A percentile compares a stretch with the other conserved stretches of the same genome.
These are phyloP conservation scores for Pentamera pediparva DNA, from an alignment of 53 echinoderm and acorn worm genomes.

Conservation along the genomic window DNA sequence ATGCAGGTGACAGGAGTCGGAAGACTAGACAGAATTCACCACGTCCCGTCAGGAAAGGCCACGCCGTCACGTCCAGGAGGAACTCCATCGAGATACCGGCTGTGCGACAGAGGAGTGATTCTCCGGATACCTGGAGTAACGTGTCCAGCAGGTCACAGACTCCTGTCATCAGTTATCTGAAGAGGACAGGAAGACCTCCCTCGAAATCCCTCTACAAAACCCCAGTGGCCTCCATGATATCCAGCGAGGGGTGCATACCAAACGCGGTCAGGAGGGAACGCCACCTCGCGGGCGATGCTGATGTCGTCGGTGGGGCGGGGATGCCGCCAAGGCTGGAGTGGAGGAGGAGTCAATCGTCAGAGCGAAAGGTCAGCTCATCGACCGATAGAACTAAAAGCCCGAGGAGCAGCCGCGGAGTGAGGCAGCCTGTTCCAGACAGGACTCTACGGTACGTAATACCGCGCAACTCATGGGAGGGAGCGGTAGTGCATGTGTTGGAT, in stretches of 20 bases:
- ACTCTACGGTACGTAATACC: background rate
- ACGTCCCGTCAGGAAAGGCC: background rate
- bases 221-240: conserved; percentile 10
- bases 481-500: background rate
- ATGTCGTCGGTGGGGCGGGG: background rate
- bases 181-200: background rate
- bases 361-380: background rate
- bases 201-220: conserved; percentile 6
- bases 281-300: background rate
- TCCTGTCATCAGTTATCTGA: background rate
- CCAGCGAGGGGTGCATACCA: conserved; percentile 9
- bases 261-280: background rate
- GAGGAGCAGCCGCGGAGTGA: background rate
- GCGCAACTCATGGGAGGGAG: background rate
- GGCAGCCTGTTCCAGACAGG: conserved; percentile 13
- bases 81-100: background rate
- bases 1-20: background rate
- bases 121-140: background rate
- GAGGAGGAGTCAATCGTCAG: conserved; percentile 27
- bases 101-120: background rate
- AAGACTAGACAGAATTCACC: conserved; percentile 6
- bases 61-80: background rate
- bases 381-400: conserved; percentile 5
- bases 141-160: background rate
- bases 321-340: conserved; percentile 53